These are phyloP conservation scores for Plecotus auritus DNA, from an alignment of 2,113 vertebrate species.

Conservation along the genomic window DNA sequence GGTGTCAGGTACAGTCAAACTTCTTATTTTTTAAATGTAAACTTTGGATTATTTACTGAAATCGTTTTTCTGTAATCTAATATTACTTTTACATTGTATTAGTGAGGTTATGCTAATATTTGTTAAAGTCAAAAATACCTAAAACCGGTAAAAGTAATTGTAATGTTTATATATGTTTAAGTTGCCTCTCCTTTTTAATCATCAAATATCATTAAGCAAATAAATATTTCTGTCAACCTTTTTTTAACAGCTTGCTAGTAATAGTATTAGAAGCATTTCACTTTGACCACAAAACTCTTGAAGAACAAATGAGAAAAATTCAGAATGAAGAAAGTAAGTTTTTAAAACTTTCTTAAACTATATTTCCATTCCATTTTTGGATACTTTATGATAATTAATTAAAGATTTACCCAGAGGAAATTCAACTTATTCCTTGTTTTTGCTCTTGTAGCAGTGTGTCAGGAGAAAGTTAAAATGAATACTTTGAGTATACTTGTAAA, in stretches of 20 bases:
- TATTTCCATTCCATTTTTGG: not conserved
- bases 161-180: not conserved
- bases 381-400: not conserved
- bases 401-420: not conserved
- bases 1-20: slow-evolving; percentile 86
- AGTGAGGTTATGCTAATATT: not conserved
- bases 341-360: slow-evolving; percentile 40
- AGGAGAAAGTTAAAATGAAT: not conserved
- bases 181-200: not conserved
- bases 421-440: not conserved
- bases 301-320: slow-evolving; percentile 87
- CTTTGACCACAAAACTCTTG: slow-evolving; percentile 91
- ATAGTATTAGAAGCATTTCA: slow-evolving; percentile 95
- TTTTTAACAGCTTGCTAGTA: slow-evolving; percentile 87
- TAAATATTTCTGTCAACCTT: not conserved
- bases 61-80: not conserved
- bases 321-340: slow-evolving; percentile 84
- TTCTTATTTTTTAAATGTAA: not conserved
- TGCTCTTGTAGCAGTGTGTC: not conserved
- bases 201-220: not conserved
- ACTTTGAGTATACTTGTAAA: not conserved
- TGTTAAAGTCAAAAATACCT: not conserved
- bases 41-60: not conserved
- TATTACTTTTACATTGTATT: not conserved
- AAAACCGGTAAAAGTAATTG: not conserved